Evolutionary conservation across 2,113 vertebrate species (phyloP).

Genomic region (Etheostoma cragini): DNA sequence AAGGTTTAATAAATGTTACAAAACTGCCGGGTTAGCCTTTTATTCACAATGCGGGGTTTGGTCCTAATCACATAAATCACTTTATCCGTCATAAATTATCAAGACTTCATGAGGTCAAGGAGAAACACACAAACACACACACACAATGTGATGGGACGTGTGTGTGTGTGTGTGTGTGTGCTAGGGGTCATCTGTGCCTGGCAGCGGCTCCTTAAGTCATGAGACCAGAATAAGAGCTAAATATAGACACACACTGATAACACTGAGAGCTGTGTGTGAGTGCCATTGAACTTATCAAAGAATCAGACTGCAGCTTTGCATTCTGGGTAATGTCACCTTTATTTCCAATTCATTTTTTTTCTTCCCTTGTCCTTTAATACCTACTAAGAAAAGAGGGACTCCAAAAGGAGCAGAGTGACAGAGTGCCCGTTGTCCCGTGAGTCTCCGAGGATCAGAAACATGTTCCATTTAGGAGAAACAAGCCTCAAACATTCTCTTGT

Average conservation of each 20-base stretch:
- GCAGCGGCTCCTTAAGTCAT: conserved; percentile 74
- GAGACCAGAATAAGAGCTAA: conserved; percentile 80
- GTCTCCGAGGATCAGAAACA: conserved; percentile 15
- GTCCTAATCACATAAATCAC: conserved; percentile 36
- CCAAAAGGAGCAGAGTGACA: conserved; percentile 12
- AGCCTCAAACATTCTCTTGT: background rate
- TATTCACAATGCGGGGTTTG: conserved; percentile 28
- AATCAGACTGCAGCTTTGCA: conserved; percentile 21
- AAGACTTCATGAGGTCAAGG: conserved; percentile 21
- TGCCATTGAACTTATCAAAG: conserved; percentile 12
- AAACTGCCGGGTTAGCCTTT: conserved; percentile 27
- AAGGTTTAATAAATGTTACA: background rate
- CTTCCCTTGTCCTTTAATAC: background rate
- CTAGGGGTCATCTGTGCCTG: conserved; percentile 70
- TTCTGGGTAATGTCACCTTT: conserved; percentile 18
- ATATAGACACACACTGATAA: conserved; percentile 66
- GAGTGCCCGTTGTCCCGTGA: background rate
- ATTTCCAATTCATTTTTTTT: background rate
- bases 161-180: conserved; percentile 5
- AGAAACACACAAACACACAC: conserved; percentile 21
- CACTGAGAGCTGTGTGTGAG: background rate
- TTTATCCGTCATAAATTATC: conserved; percentile 40
- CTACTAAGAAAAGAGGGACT: background rate
- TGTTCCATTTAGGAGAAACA: conserved; percentile 1
- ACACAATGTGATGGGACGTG: background rate